Evolutionary conservation across 2,888 invertebrate species (phyloP).

Genomic region (Dilophus febrilis): DNA sequence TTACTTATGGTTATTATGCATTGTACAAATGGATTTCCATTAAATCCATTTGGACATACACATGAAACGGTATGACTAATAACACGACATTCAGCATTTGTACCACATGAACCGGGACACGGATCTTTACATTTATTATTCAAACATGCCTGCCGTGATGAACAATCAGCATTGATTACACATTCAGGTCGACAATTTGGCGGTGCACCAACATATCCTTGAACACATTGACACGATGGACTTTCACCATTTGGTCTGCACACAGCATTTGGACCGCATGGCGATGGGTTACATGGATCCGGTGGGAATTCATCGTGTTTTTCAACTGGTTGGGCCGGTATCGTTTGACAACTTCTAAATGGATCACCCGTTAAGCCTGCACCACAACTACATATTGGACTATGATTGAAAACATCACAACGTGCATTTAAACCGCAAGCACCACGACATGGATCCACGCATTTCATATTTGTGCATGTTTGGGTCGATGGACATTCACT

Average conservation of each 20-base stretch:
- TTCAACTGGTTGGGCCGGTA: conserved; percentile 28
- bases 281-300: conserved; percentile 56
- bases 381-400: conserved; percentile 51
- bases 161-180: conserved; percentile 65
- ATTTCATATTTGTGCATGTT: conserved; percentile 52
- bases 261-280: conserved; percentile 66
- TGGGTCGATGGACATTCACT: conserved; percentile 44
- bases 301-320: conserved; percentile 21
- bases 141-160: conserved; percentile 58
- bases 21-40: conserved; percentile 69
- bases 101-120: conserved; percentile 65
- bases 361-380: conserved; percentile 55
- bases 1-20: conserved; percentile 33
- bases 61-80: conserved; percentile 69
- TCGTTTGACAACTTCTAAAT: conserved; percentile 52
- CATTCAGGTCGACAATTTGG: conserved; percentile 73
- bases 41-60: conserved; percentile 54
- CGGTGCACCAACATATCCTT: conserved; percentile 58
- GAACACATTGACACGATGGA: conserved; percentile 60
- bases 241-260: conserved; percentile 47
- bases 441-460: conserved; percentile 51
- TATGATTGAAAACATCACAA: conserved; percentile 54
- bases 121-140: conserved; percentile 68
- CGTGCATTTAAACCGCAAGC: conserved; percentile 52
- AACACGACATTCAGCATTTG: conserved; percentile 61